Evolutionary conservation across 2,888 invertebrate genomes (phyloP).

Genomic region (Catocala sponsa): DNA sequence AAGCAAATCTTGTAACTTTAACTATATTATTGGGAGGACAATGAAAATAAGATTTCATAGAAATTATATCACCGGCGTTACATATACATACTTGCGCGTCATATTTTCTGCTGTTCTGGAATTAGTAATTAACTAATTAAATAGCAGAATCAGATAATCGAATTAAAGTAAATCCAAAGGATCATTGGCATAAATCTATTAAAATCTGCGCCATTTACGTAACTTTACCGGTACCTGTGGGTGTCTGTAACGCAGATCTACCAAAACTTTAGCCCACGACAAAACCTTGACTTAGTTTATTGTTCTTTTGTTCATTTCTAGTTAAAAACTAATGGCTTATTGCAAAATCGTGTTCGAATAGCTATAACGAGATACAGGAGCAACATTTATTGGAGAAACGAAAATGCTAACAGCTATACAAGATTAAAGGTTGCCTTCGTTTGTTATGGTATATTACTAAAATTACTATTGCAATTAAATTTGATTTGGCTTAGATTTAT

Average conservation of each 20-base stretch:
- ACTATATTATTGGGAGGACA: no score
- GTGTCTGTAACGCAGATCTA: constrained; percentile 25
- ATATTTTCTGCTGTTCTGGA: no score
- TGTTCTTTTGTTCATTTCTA: constrained; percentile 19
- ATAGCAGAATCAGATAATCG: no score
- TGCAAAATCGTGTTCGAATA: constrained; percentile 19
- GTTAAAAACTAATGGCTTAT: constrained; percentile 26
- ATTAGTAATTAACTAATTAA: no score
- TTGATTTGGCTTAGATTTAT: no score
- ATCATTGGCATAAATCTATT: neutral
- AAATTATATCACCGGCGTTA: no score
- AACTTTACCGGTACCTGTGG: constrained; percentile 24
- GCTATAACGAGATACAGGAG: neutral
- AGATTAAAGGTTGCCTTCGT: no score
- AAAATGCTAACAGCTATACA: neutral
- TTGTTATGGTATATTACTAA: no score
- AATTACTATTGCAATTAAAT: no score
- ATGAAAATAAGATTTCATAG: no score
- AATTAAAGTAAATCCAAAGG: constrained; percentile 14
- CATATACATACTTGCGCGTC: no score
- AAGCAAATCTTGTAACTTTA: no score
- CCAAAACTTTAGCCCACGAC: constrained; percentile 48
- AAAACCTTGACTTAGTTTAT: constrained; percentile 47
- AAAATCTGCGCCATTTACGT: constrained; percentile 17
- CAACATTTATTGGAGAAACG: neutral